Base-by-base conservation (phyloP, 1,140 invertebrate species). In the Mya arenaria region DNA sequence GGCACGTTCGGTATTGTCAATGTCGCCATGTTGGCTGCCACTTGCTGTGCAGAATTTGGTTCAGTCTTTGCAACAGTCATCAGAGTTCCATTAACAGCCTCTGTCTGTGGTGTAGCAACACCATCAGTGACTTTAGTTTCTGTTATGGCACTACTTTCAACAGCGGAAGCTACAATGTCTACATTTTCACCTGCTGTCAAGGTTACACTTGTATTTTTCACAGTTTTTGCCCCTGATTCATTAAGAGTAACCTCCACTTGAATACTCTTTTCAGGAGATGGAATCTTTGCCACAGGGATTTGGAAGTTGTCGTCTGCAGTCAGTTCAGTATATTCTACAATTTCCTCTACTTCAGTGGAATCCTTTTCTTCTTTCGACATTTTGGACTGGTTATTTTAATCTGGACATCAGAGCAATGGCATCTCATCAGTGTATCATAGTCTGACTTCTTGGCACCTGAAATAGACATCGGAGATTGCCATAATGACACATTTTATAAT, bases 181-280 rank as follows among this genome's bases (percentile, higher is more conserved):
- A 32, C 44, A 37, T 30, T 34, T n/a, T 72, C 48, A 32, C 30
- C 44, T 32, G 44, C 66, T 13, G 44, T 34, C 4, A 52, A 37
- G 4, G 48, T 3, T n/a, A 55, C 58, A 15, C 56, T 25, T 15
- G n/a, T 52, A 37, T 72, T 72, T 2, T 2, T n/a, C 17, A 37
- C 69, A 72, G 41, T 72, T 34, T 56, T 28, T n/a, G n/a, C n/a
- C n/a, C n/a, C n/a, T 19, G 25, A 44, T 5, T 60, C 39, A 13
- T 52, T 30, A 66, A 30, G 66, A 36, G 52, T 66, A 62, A 66
- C 62, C 48, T 58, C 72, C 56, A 25, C 39, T 44, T 56, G 19
- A 32, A 58, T 60, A 63, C 72, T 75, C 72, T 75, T 41, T 58
- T 41, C 55, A 44, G 52, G 56, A 5, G 72, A 62, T 19, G 73